Evolutionary conservation across 2,113 vertebrate species (phyloP), one percentile per base, ranked within the genome.

Genomic region (Oncorhynchus kisutch): DNA sequence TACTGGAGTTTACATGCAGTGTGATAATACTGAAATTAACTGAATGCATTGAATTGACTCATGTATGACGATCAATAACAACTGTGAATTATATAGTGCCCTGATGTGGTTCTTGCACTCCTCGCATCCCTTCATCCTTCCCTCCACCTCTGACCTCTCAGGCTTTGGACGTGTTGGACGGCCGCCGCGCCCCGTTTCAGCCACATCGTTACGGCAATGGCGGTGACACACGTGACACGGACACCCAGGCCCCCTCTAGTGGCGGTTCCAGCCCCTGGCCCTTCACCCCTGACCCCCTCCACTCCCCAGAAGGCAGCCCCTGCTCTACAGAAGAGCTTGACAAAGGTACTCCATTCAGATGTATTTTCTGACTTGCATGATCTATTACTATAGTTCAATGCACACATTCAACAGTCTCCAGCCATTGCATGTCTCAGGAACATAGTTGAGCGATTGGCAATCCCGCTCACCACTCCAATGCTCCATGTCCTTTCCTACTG

Each of bases 161-260:
- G 96, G 90, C 94, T 54, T 81, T 96, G 92, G 96, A 98, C 5
- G 95, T 95, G 62, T 94, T 95, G 0, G 97, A 98, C 0, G 97
- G 97, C 12, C 95, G 96, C 11, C 91, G 97, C 54, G 96, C 97
- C 5, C 97, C 97, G 0, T 92, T 96, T 34, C 97, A 96, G 4
- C 94, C 94, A 20, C 95, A 95, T 85, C 95, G 94, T 77, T 93
- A 95, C 54, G 93, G 96, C 75, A 95, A 93, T 34, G 82, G 88
- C 0, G 86, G 91, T 51, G 90, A 91, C 78, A 96, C 95, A 0
- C 96, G 96, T 1, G 96, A 96, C 93, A 93, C 96, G 1, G 97
- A 99, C 88, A 96, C 96, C 0, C 97, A 98, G 92, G 96, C 96
- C 0, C 96, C 96, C 0, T 98, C 96, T 82, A 95, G 87, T 88